Evolutionary conservation across 2,888 invertebrate genomes (phyloP), one percentile per base, ranked within the genome.

Genomic region (Pseudococcus jackbeardsleyi): DNA sequence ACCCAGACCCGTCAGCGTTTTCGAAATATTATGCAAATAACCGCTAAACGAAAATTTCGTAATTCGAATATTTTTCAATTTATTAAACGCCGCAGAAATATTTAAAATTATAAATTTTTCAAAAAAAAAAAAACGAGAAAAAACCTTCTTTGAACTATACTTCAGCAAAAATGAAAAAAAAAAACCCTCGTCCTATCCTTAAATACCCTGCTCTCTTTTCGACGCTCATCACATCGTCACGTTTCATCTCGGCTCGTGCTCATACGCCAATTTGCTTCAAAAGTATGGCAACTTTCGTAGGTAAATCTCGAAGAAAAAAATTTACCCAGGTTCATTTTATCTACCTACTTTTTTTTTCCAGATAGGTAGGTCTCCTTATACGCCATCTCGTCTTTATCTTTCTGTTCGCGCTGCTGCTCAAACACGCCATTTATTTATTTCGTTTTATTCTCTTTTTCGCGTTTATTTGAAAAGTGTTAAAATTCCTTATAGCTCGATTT

Each of bases 21-120:
- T 19, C 79, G 19, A 82, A 82, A 82, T 82, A 46, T 46, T 46
- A 82, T 82, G 39, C 46, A 82, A 82, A 82, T 82, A 77, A 82
- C 46, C 46, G n/a, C 15, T 46, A 46, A 82, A 46, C 79, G 79
- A 46, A 82, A 82, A 82, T 82, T 82, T 82, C 46, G 79, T 82
- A 82, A 82, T 82, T 82, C 79, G 79, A 82, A 82, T 82, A 82
- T 82, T 46, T 82, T 82, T 82, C 46, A 82, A 82, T 82, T 82
- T 46, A 82, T 82, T 42, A 82, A 46, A 46, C 46, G 79, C 19
- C 46, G 79, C 19, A 17, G 42, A 82, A 82, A 82, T 46, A 82
- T 82, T 82, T 82, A 82, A 82, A 82, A 19, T 82, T 46, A 46
- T 82, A 42, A 46, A 82, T 82, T 82, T 72, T 17, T 7, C n/a